Evolutionary conservation across 2,888 invertebrate genomes (phyloP), one percentile per base, ranked within the genome.

Genomic region (Scrobipalpa atriplicella): DNA sequence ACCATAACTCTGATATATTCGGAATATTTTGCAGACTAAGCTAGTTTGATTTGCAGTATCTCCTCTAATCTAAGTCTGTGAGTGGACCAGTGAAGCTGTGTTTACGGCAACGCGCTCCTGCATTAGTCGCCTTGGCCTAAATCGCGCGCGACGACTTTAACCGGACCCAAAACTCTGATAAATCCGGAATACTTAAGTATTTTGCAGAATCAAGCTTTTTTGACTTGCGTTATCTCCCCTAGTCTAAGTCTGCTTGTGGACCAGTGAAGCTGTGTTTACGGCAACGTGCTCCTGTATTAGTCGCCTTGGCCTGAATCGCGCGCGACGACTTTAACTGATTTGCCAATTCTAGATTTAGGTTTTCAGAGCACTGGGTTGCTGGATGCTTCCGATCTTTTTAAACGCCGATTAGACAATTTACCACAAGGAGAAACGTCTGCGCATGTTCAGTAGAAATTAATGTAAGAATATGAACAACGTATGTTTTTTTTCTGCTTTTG

Each of bases 271-370:
- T 71, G 69, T 71, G 73, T 72, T 64, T 39, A 56, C 56, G 64
- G 64, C 51, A 62, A 36, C 62, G n/a, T 39, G 67, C 62, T 64
- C 67, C 62, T 38, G 75, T 75, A 78, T 89, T 85, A 86, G 85
- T 89, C 75, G 85, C 92, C 92, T 92, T 92, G 92, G 89, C 91
- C 92, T 85, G 89, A 39, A 38, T 79, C 79, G 77, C 81, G 81
- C 83, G 85, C 83, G 29, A 29, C 58, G 58, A 29, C 58, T 58
- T 78, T 81, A 76, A 79, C 83, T 81, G 84, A 87, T 86, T 89
- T 86, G 88, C 86, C 89, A 89, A 87, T 89, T 91, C 89, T 89
- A 89, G 90, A 92, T 90, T 90, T 91, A 90, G 92, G 92, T 92
- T 91, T 92, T 86, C 90, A 90, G 92, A 82, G 89, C 90, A 92